These are phyloP conservation scores for Bugulina stolonifera DNA, from an alignment of 2,888 invertebrate genomes.

Conservation along the genomic window DNA sequence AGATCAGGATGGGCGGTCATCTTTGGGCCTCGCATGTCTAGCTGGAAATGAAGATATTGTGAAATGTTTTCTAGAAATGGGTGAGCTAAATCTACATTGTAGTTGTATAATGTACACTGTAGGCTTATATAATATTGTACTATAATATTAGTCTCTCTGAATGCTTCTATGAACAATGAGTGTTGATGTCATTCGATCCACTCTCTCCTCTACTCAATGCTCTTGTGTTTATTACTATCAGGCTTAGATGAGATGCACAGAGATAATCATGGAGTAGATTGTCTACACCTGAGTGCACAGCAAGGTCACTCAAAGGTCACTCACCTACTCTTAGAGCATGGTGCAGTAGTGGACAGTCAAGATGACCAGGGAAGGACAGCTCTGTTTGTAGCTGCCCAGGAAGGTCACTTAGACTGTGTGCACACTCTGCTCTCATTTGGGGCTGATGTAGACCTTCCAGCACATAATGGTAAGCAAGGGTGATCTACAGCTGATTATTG, in stretches of 20 bases:
- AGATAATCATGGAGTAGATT: conserved; percentile 95
- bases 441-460: conserved; percentile 60
- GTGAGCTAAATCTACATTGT: too few species aligned
- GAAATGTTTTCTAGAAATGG: conserved; percentile 70
- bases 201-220: too few species aligned
- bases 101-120: too few species aligned
- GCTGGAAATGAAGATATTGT: conserved; percentile 69
- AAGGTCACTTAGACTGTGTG: conserved; percentile 45
- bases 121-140: too few species aligned
- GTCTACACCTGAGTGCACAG: conserved; percentile 89
- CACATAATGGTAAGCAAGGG: conserved; percentile 62
- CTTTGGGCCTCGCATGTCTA: conserved; percentile 56
- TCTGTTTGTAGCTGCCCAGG: conserved; percentile 72
- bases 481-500: too few species aligned
- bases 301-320: conserved; percentile 69
- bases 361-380: conserved; percentile 55
- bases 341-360: conserved; percentile 53
- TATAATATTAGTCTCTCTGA: too few species aligned
- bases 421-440: conserved; percentile 38
- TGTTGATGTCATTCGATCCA: too few species aligned
- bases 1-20: conserved; percentile 69
- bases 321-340: conserved; percentile 48
- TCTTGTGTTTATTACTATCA: too few species aligned
- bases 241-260: conserved; percentile 65
- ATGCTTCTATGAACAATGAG: too few species aligned